Conservation (phyloP, 2,797 vertebrate species). For the Atherinosoma microstoma region DNA sequence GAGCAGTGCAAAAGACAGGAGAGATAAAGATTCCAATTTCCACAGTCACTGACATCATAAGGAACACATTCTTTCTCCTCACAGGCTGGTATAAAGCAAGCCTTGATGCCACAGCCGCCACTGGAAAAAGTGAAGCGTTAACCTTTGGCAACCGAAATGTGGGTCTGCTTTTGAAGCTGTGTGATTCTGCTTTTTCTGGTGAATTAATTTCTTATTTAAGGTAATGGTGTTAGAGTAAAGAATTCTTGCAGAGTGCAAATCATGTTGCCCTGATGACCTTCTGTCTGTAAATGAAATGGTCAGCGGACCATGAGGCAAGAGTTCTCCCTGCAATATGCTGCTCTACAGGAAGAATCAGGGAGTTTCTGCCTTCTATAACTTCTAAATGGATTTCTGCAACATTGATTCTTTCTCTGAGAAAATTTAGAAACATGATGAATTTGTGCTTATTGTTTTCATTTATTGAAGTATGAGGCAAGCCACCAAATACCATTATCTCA, state of each 20-base stretch:
- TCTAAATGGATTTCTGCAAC: constrained; percentile 55
- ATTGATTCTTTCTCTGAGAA: constrained; percentile 39
- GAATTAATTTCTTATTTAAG: constrained; percentile 78
- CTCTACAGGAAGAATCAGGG: constrained; percentile 58
- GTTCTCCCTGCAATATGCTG: constrained; percentile 64
- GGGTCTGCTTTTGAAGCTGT: constrained; percentile 69
- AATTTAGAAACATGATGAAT: constrained; percentile 53
- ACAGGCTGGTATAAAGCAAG: constrained; percentile 72
- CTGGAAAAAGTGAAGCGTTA: constrained; percentile 76
- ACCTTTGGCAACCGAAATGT: constrained; percentile 66
- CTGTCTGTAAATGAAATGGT: constrained; percentile 79
- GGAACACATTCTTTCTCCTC: constrained; percentile 63
- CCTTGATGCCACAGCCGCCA: constrained; percentile 43
- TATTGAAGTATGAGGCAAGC: constrained; percentile 59
- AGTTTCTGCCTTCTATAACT: constrained; percentile 32
- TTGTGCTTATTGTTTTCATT: constrained; percentile 59
- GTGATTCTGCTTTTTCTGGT: constrained; percentile 67
- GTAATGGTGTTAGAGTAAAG: constrained; percentile 72
- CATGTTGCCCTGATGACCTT: constrained; percentile 71
- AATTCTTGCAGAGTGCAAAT: constrained; percentile 76
- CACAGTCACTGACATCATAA: constrained; percentile 78
- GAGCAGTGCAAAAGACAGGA: constrained; percentile 24
- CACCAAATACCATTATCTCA: constrained; percentile 51
- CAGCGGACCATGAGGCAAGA: constrained; percentile 67
- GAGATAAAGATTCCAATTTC: constrained; percentile 85